Evolutionary conservation across 2,888 invertebrate species (phyloP), one percentile per base, ranked within the genome.

Genomic region (Brachyptera risi): DNA sequence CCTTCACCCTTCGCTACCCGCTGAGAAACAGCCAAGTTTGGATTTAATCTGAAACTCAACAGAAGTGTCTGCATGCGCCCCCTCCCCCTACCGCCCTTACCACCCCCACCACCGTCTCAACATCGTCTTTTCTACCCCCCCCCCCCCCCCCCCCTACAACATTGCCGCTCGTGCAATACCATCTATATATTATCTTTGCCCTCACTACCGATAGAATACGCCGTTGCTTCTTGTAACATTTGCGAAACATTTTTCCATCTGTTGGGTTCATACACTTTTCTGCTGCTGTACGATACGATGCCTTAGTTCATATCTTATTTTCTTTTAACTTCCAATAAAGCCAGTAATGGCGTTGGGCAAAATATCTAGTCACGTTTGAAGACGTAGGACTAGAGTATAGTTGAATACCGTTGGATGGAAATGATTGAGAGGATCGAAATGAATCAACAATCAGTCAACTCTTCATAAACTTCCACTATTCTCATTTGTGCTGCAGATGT

Each of bases 31-130:
- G 54, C 57, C 58, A 58, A 61, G 50, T 61, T 61, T 61, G 57
- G 61, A 61, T 61, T 61, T 58, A 61, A 61, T 58, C 40, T 58
- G 61, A 38, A 61, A 61, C 61, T 58, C 58, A 49, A 27, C 31
- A 35, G 24, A 37, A 59, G 37, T 40, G 17, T 37, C 23, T 51
- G 23, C 40, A 27, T 26, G 11, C 50, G 9, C 31, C 31, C 31
- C 17, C 50, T n/a, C 51, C 35, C 19, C 31, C 31, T 19, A 31
- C 38, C 17, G 13, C 3, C 17, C 5, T 3, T 17, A 3, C n/a
- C 38, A 3, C 38, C 38, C 38, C 35, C 11, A 17, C 5, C 38
- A 38, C 13, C 38, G 38, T 3, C 38, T 13, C 13, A 15, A 38
- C 17, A 38, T 38, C 17, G 13, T 3, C 38, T 17, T 15, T 38